Percentiles rank a stretch among this genome's conserved stretches.
phyloP scores from a whole-genome alignment of 2,113 vertebrate species.

The Oreochromis aureus region DNA sequence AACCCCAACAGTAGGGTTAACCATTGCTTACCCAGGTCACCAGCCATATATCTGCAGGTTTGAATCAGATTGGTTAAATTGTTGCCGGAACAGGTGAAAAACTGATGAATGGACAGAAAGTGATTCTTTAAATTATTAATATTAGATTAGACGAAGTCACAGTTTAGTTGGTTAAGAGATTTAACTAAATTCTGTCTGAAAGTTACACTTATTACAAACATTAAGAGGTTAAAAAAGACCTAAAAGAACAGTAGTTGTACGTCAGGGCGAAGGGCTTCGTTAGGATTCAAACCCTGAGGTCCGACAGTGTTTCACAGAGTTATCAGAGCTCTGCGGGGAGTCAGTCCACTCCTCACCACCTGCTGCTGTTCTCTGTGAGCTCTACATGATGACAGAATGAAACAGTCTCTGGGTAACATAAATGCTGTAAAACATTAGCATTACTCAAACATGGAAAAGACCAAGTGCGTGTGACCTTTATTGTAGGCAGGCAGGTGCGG shows the following conservation, averaged over 20 bases:
- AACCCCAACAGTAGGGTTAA: neutral
- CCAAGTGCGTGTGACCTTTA: neutral
- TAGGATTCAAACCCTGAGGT: neutral
- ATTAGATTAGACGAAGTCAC: neutral
- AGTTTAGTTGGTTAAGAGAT: neutral
- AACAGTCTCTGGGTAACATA: neutral
- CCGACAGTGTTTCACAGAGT: neutral
- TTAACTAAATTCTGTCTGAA: neutral
- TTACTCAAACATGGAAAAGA: neutral
- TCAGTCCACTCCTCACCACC: neutral
- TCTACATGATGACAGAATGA: neutral
- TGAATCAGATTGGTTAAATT: neutral
- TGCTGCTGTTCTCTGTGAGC: slow-evolving; percentile 9
- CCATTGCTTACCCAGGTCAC: neutral
- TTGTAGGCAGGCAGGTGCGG: neutral
- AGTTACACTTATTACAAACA: neutral
- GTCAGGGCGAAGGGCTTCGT: neutral
- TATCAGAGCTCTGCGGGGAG: neutral
- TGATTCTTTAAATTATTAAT: neutral
- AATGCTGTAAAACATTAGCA: slow-evolving; percentile 9
- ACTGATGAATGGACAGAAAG: neutral
- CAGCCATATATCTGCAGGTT: neutral
- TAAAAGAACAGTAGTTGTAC: neutral
- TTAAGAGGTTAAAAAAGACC: neutral
- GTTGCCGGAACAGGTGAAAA: neutral